Evolutionary conservation across 2,888 invertebrate genomes (phyloP).

Genomic region (Oxycera nigricornis): DNA sequence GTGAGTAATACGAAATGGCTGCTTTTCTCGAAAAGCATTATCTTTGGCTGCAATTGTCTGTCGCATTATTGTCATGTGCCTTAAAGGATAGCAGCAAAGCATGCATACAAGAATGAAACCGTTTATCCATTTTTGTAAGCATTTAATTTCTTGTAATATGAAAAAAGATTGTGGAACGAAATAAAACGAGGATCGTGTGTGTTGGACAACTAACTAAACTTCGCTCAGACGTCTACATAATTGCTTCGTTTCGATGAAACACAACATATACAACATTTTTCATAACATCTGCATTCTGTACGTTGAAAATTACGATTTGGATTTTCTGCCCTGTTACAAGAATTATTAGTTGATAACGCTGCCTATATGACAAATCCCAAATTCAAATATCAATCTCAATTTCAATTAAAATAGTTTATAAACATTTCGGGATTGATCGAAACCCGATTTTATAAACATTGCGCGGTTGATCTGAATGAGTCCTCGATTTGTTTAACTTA

Average conservation of each 20-base stretch:
- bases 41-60: background rate
- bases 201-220: background rate
- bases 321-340: background rate
- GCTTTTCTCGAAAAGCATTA: background rate
- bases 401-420: background rate
- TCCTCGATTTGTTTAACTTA: too few relatives aligned
- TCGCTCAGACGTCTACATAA: background rate
- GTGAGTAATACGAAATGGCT: background rate
- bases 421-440: background rate
- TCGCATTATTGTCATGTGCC: background rate
- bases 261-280: background rate
- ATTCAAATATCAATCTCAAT: too few relatives aligned
- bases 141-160: constrained; percentile 13
- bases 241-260: background rate
- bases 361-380: too few relatives aligned
- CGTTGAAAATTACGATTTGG: background rate
- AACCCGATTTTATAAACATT: too few relatives aligned
- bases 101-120: background rate
- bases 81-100: background rate
- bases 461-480: too few relatives aligned
- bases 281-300: too few relatives aligned
- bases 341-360: too few relatives aligned
- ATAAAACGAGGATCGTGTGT: background rate
- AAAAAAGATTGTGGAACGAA: background rate
- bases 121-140: constrained; percentile 15